Evolutionary conservation across 1,140 invertebrate species (phyloP), one percentile per base, ranked within the genome.

Genomic region (Cyclina sinensis): DNA sequence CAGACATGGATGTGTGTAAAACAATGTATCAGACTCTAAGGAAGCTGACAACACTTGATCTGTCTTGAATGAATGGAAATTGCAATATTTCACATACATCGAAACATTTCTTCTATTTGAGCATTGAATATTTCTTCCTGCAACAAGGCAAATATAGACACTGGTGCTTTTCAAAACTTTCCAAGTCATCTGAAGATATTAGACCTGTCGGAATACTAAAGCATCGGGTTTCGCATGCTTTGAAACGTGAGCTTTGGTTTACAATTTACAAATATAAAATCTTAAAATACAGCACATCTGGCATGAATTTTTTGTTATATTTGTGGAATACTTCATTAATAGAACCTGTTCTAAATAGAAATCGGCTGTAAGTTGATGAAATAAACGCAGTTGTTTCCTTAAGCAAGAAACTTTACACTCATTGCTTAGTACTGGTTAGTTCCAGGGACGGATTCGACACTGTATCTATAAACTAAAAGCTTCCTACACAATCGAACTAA

Each of bases 301-400:
- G 62, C 0, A 5, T 80, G 37, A 24, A 54, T 82, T 51, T 35
- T 81, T 14, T 73, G 68, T 35, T 86, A 74, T 46, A 65, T n/a
- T n/a, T 90, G 12, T 74, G 76, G 51, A 81, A 90, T 48, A 90
- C 85, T n/a, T 84, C 18, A 30, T 70, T 74, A 12, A 30, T 21
- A 30, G 86, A 54, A 57, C n/a, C 57, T 51, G 78, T 30, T 24
- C 21, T 81, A 16, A 39, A 65, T 21, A 57, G 27, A 16, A 78
- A 80, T 43, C 30, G 35, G 32, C 21, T 73, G 18, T 0, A 35
- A 24, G 5, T 32, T 11, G 43, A 81, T 39, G 78, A 62, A 48
- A 70, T 4, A 54, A 84, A 84, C 35, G 2, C 65, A 1, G 12
- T 84, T 9, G n/a, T n/a, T n/a, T n/a, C n/a, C n/a, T n/a, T n/a